Conservation (phyloP, 2,797 vertebrate genomes). For the Sebastes trivittatus region DNA sequence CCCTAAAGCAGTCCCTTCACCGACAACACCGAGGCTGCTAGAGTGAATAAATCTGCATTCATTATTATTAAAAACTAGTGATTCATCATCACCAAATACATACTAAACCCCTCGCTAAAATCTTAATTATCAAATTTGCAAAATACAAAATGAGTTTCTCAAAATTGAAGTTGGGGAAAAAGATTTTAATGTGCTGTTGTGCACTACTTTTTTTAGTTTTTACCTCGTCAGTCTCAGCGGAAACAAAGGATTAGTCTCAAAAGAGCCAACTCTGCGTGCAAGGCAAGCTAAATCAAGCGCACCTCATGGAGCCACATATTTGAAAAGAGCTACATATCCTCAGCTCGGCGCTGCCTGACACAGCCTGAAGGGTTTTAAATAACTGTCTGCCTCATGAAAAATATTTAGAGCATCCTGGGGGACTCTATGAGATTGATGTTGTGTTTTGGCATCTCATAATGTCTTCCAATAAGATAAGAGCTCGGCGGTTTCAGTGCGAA, state of each 20-base stretch:
- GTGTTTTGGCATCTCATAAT: slow-evolving; percentile 74
- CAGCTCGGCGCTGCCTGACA: slow-evolving; percentile 41
- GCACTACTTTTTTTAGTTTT: slow-evolving; percentile 33
- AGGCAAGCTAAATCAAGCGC: slow-evolving; percentile 51
- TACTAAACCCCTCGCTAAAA: slow-evolving; percentile 15
- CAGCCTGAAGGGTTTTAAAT: slow-evolving; percentile 70
- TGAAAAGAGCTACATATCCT: slow-evolving; percentile 56
- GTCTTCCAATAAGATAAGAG: slow-evolving; percentile 74
- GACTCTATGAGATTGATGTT: slow-evolving; percentile 68
- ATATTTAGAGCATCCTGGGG: slow-evolving; percentile 65
- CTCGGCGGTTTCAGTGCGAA: slow-evolving; percentile 54
- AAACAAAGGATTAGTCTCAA: slow-evolving; percentile 49
- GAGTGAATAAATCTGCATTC: slow-evolving; percentile 21
- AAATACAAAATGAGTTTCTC: neutral
- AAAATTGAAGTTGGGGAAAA: slow-evolving; percentile 10
- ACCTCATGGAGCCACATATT: slow-evolving; percentile 49
- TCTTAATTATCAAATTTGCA: neutral
- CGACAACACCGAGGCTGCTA: neutral
- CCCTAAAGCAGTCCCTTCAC: slow-evolving; percentile 4
- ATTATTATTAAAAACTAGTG: neutral
- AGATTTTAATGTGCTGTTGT: neutral
- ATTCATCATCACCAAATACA: slow-evolving; percentile 37
- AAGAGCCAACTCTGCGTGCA: slow-evolving; percentile 34
- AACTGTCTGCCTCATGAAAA: slow-evolving; percentile 71
- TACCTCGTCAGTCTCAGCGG: slow-evolving; percentile 39